Base-by-base conservation (phyloP, 2,113 vertebrate species). In the Rhabdomys dilectus region DNA sequence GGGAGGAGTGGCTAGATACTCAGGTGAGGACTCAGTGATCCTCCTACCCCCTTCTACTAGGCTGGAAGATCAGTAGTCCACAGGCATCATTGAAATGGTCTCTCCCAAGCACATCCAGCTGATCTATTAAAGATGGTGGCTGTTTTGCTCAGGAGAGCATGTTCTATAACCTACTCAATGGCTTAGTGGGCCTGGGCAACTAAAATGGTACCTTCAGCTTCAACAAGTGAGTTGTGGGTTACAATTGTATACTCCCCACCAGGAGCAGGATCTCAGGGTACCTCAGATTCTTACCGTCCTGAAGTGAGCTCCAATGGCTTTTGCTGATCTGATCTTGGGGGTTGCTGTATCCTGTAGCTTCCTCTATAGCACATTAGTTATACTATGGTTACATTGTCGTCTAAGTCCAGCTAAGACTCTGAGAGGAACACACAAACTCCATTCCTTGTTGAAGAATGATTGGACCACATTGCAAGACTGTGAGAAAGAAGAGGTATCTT, bases 201-300 rank as follows among this genome's bases (percentile, higher is more conserved):
- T 42, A 24, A 39, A 60, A 45, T 2, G 68, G 80, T 0, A 0
- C 24, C 22, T 7, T 5, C n/a, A 1, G 12, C 31, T 36, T 42
- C 1, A 42, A 34, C 16, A 9, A 19, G 45, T 6, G 24, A 39
- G 48, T 29, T 17, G 31, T n/a, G 1, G 1, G 6, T 13, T 2
- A n/a, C 19, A 6, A 1, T 5, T 53, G 0, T 3, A 7, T 7
- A 11, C 29, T 26, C 11, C 0, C 66, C 2, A 53, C 7, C n/a
- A 66, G 39, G 45, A 17, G 0, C 9, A 36, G 0, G 0, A 31
- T 45, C 17, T 84, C 26, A 7, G 53, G 15, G 24, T 3, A 0
- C 7, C 36, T 3, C 0, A 24, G n/a, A 13, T 21, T 51, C 72
- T 70, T 15, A 12, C 0, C 2, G 45, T 11, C 24, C 48, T 81